Conservation (phyloP, 1,140 invertebrate species). For the Apolygus lucorum region DNA sequence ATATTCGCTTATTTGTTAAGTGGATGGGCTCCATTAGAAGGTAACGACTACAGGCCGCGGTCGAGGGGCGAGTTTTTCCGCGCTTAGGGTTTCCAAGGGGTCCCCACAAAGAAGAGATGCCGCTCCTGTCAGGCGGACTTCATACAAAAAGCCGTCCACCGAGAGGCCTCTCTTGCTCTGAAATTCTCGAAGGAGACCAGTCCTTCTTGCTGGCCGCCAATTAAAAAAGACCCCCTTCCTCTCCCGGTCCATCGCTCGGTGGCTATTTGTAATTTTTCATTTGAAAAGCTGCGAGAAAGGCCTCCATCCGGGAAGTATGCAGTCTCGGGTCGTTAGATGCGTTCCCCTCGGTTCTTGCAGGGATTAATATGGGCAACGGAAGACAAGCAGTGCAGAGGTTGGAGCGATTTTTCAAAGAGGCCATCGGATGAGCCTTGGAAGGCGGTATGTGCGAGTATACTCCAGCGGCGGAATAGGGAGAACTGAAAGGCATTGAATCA, state of each 20-base stretch:
- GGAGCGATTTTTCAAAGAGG: background rate
- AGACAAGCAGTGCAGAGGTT: background rate
- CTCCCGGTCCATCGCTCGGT: too few species aligned
- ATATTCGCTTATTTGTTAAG: conserved; percentile 17
- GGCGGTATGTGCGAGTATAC: background rate
- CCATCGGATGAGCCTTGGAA: background rate
- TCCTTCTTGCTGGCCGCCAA: background rate
- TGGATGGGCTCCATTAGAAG: conserved; percentile 12
- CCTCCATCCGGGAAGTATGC: background rate
- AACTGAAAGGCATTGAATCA: background rate
- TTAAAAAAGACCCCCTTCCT: background rate
- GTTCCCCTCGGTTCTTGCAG: background rate
- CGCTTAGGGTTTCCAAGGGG: background rate
- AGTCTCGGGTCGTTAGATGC: background rate
- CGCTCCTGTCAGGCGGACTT: background rate
- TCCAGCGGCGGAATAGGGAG: background rate
- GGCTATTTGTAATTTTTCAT: conserved; percentile 13
- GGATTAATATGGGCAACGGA: conserved; percentile 2
- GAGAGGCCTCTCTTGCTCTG: background rate
- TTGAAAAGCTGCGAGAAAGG: background rate
- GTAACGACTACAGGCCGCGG: conserved; percentile 5
- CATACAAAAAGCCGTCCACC: background rate
- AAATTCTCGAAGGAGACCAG: background rate
- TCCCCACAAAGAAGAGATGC: background rate
- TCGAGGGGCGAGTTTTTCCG: background rate